These are phyloP conservation scores for Anolis sagrei DNA, from an alignment of 2,113 vertebrate genomes.

Conservation along the genomic window DNA sequence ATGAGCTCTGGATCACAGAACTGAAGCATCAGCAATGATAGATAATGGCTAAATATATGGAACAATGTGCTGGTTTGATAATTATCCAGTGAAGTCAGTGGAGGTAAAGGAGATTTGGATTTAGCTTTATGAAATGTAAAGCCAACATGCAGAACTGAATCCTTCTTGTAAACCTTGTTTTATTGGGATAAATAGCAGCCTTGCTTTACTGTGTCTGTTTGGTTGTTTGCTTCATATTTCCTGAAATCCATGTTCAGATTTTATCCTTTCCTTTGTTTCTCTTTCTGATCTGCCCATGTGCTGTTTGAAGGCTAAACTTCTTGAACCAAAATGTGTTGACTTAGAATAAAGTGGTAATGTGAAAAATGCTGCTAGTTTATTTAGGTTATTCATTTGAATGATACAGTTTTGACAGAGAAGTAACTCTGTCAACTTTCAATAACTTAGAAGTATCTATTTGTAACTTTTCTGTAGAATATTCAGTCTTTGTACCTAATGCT, in stretches of 20 bases:
- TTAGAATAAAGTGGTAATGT: slow-evolving; percentile 31
- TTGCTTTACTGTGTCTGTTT: background rate
- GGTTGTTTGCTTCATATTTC: slow-evolving; percentile 38
- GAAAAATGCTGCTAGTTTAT: slow-evolving; percentile 36
- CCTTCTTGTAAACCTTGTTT: background rate
- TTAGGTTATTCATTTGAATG: slow-evolving; percentile 26
- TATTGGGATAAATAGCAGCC: background rate
- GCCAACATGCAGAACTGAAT: slow-evolving; percentile 21
- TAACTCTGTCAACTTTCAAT: no score
- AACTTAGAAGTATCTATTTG: slow-evolving; percentile 1
- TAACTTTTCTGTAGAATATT: slow-evolving; percentile 27
- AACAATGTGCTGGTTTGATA: background rate
- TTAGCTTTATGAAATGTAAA: background rate
- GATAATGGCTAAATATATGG: background rate
- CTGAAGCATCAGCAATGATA: background rate
- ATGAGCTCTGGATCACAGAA: slow-evolving; percentile 9
- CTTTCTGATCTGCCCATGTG: slow-evolving; percentile 55
- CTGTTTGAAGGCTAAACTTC: slow-evolving; percentile 44
- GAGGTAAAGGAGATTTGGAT: slow-evolving; percentile 57
- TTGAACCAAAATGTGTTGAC: slow-evolving; percentile 21
- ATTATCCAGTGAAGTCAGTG: slow-evolving; percentile 6
- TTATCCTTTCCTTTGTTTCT: slow-evolving; percentile 67
- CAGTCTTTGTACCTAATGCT: slow-evolving; percentile 7
- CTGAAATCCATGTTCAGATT: background rate
- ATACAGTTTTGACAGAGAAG: background rate